These are phyloP conservation scores for Haemorhous mexicanus DNA, from an alignment of 2,113 vertebrate genomes.

Conservation along the genomic window DNA sequence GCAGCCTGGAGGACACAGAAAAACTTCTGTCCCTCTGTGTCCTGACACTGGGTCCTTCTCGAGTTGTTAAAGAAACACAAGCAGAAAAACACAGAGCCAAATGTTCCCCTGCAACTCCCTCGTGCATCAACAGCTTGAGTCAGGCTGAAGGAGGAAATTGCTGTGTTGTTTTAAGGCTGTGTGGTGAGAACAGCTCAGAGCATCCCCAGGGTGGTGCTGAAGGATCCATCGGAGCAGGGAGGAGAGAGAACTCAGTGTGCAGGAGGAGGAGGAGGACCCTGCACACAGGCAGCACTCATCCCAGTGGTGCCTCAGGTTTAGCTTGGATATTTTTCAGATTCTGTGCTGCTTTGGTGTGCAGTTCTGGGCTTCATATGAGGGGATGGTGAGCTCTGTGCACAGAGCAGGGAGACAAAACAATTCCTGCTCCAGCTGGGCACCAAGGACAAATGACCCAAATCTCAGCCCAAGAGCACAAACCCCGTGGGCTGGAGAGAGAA, in stretches of 20 bases:
- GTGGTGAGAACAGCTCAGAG: background rate
- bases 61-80: background rate
- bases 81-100: background rate
- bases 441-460: background rate
- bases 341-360: background rate
- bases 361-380: rapidly evolving
- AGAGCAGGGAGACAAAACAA: background rate
- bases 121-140: background rate
- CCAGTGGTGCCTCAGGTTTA: background rate
- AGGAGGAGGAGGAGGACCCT: background rate
- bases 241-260: background rate
- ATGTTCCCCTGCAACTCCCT: background rate
- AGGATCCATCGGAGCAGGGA: background rate
- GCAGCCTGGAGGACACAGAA: background rate
- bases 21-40: background rate
- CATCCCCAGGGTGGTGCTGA: background rate
- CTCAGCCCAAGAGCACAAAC: background rate
- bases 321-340: background rate
- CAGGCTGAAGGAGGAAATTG: background rate
- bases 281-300: background rate
- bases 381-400: background rate
- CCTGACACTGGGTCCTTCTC: background rate
- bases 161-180: background rate
- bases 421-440: background rate
- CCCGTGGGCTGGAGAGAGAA: background rate